Base-by-base conservation (phyloP, 1,140 invertebrate genomes). In the Drosophila nebulosa region DNA sequence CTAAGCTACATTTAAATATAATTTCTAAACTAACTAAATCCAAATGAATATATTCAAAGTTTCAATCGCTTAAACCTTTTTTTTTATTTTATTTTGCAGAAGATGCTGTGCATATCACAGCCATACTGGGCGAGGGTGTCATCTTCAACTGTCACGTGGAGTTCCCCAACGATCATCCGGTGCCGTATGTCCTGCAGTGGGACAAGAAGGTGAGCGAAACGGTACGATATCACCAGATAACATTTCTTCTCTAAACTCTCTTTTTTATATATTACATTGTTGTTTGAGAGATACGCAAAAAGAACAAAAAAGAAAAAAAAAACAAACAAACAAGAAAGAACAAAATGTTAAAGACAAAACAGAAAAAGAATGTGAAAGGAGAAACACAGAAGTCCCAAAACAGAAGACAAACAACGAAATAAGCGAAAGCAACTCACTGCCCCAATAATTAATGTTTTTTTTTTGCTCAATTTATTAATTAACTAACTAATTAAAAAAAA, bases 131-230 rank as follows among this genome's bases (percentile, higher is more conserved):
- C 89, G 97, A 98, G 93, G 97, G 96, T 85, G 97, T 98, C 92
- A 96, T 98, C 90, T 97, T 99, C 94, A 98, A 98, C 93, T 99
- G 97, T 93, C 96, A 97, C 93, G 97, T 99, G 92, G 97, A 98
- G 92, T 98, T 97, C 93, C 97, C 97, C 77, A 96, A 97, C 92
- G 96, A 97, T 93, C 96, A 97, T 92, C 96, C 96, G 89, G 97
- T 98, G 93, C 97, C 97, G 92, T 98, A 98, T 94, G 97, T 98
- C 93, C 95, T 98, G 91, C 97, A 98, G 94, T 99, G 97, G 97
- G 96, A 98, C 95, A 98, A 98, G 95, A 97, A 98, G 96, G 97
- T 98, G 96, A 96, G 95, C 95, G 96, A 96, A 93, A 96, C 95
- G 96, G 96, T 97, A 96, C 95, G 95, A 95, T 95, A 94, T 91